These are phyloP conservation scores for Ormia ochracea DNA, from an alignment of 2,888 invertebrate species.

Conservation along the genomic window DNA sequence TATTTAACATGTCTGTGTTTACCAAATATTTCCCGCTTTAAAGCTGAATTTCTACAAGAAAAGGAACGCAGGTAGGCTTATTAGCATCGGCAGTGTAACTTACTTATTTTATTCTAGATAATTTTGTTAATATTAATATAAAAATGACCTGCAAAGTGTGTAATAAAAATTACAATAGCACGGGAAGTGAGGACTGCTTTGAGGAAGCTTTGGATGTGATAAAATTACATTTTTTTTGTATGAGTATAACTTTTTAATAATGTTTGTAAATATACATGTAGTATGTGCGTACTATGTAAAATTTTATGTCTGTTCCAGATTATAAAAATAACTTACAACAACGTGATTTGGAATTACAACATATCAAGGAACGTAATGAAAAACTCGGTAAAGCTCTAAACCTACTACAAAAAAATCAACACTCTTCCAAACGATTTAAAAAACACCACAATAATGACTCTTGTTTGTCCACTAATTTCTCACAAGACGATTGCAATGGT, in stretches of 20 bases:
- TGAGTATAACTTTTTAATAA: slow-evolving; percentile 32
- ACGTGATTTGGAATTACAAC: slow-evolving; percentile 57
- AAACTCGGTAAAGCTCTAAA: slow-evolving; percentile 65
- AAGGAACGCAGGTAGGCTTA: too few relatives aligned
- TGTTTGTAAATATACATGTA: slow-evolving; percentile 65
- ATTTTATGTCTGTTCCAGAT: slow-evolving; percentile 38
- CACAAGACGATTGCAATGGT: not conserved
- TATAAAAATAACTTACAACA: slow-evolving; percentile 57
- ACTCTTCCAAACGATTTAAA: slow-evolving; percentile 35
- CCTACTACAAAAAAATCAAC: slow-evolving; percentile 51
- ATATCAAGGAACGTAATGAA: slow-evolving; percentile 65
- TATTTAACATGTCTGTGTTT: too few relatives aligned
- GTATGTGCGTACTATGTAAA: not conserved
- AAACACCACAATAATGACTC: not conserved
- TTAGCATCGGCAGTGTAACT: too few relatives aligned
- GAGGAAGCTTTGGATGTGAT: slow-evolving; percentile 66
- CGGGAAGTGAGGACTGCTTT: slow-evolving; percentile 52
- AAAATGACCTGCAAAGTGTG: slow-evolving; percentile 54
- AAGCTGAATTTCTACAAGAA: too few relatives aligned
- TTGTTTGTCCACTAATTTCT: not conserved
- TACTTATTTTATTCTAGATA: not conserved
- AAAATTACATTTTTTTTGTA: slow-evolving; percentile 70
- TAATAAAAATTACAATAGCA: not conserved
- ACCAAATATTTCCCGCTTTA: too few relatives aligned
- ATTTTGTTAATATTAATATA: not conserved